phyloP scores from a whole-genome alignment of 2,888 invertebrate species.

The Tenthredo distinguenda region DNA sequence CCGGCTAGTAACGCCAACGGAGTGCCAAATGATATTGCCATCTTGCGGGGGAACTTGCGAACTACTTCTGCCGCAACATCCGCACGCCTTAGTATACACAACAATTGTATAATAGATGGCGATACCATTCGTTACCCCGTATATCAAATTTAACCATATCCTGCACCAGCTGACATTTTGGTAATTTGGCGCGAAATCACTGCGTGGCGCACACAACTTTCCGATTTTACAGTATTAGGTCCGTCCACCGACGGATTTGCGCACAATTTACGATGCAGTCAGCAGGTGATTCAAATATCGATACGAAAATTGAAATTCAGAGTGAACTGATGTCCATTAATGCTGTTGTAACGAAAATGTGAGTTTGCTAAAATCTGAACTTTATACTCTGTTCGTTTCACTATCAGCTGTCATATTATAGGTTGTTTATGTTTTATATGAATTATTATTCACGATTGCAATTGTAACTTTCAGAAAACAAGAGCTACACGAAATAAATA shows the following conservation, averaged over 20 bases:
- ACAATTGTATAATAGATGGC: too few relatives aligned
- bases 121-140: too few relatives aligned
- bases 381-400: not conserved
- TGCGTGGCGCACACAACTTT: not conserved
- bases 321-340: constrained; percentile 60
- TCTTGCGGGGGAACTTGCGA: too few relatives aligned
- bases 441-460: not conserved
- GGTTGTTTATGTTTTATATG: not conserved
- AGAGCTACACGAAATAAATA: constrained; percentile 63
- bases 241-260: not conserved
- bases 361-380: constrained; percentile 49
- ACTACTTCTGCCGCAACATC: too few relatives aligned
- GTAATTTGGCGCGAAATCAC: not conserved
- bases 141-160: too few relatives aligned
- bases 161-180: not conserved
- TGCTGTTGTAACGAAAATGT: constrained; percentile 60
- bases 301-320: constrained; percentile 59
- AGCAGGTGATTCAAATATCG: constrained; percentile 9
- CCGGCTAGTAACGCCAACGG: too few relatives aligned
- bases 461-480: constrained; percentile 60
- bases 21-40: too few relatives aligned
- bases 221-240: not conserved
- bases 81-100: too few relatives aligned
- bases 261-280: constrained; percentile 3
- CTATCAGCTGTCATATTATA: not conserved